Evolutionary conservation across 2,797 vertebrate genomes (phyloP).

Genomic region (Typhlichthys subterraneus): DNA sequence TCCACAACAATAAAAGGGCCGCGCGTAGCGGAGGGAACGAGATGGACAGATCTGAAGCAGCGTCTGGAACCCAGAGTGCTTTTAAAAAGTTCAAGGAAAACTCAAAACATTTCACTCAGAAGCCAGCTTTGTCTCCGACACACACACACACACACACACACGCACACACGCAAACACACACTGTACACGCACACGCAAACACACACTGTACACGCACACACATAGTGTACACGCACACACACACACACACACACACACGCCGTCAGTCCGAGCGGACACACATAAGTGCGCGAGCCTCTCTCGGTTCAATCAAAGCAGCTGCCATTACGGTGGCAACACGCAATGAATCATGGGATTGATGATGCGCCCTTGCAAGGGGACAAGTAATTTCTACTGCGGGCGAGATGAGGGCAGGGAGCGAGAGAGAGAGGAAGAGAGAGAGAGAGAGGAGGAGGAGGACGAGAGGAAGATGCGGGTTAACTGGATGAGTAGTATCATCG

Average conservation of each 20-base stretch:
- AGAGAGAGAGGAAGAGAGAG: constrained; percentile 47
- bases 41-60: constrained; percentile 26
- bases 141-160: neutral
- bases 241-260: constrained; percentile 30
- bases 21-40: neutral
- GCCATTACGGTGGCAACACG: constrained; percentile 54
- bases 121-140: constrained; percentile 42
- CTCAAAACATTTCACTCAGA: constrained; percentile 55
- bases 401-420: constrained; percentile 62
- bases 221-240: too few species aligned
- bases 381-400: constrained; percentile 78
- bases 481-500: constrained; percentile 43
- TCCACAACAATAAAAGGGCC: constrained; percentile 1
- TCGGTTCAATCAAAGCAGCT: constrained; percentile 68
- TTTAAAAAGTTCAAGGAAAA: constrained; percentile 52
- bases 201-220: neutral
- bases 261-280: constrained; percentile 58
- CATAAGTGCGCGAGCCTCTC: constrained; percentile 40
- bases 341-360: constrained; percentile 71
- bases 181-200: neutral
- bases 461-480: constrained; percentile 47
- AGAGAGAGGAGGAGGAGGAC: neutral
- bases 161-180: neutral
- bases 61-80: constrained; percentile 44
- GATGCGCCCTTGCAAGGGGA: constrained; percentile 61